Conservation (phyloP, 2,888 invertebrate genomes). For the Chirona hameri region DNA sequence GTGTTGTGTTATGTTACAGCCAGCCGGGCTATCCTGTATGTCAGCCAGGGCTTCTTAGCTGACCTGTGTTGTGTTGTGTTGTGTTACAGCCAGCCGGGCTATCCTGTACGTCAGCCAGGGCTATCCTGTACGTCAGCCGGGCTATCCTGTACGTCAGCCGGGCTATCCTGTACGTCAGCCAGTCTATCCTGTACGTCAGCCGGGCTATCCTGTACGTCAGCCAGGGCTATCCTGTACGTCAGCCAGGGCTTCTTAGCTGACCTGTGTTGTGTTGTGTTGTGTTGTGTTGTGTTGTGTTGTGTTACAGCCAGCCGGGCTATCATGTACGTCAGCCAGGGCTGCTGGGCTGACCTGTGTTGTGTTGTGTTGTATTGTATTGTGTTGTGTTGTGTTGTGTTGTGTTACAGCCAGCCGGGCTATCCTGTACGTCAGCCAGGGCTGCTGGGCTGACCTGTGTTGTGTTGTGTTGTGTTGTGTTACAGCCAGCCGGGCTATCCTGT, state of each 20-base stretch:
- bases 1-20: conserved; percentile 56
- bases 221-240: conserved; percentile 78
- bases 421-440: conserved; percentile 83
- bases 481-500: conserved; percentile 88
- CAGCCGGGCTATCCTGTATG: conserved; percentile 86
- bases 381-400: background rate
- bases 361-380: too few species aligned
- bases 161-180: conserved; percentile 85
- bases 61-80: too few species aligned
- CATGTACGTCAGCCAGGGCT: conserved; percentile 80
- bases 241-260: conserved; percentile 86
- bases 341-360: conserved; percentile 92
- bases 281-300: too few species aligned
- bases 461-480: too few species aligned
- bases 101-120: conserved; percentile 83
- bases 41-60: conserved; percentile 79
- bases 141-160: conserved; percentile 86
- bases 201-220: conserved; percentile 89
- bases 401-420: conserved; percentile 73
- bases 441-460: conserved; percentile 60
- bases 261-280: too few species aligned
- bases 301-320: conserved; percentile 73
- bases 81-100: too few species aligned
- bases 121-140: too few species aligned
- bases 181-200: too few species aligned